Conservation (phyloP, 2,113 vertebrate genomes). For the Raja brachyura region DNA sequence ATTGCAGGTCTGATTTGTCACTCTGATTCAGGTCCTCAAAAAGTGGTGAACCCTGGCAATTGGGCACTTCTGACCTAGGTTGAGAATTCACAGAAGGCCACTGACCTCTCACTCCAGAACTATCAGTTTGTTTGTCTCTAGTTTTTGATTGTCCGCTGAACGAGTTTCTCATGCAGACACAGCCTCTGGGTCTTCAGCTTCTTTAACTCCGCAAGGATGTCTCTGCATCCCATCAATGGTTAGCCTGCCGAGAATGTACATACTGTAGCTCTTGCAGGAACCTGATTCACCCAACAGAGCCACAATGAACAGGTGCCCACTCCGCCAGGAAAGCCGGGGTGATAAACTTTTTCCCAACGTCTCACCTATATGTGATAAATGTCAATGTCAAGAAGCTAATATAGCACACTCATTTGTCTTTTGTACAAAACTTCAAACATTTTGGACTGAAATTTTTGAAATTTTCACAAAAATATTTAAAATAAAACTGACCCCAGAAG, state of each 20-base stretch:
- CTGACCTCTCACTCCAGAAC: not conserved
- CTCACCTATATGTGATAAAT: no score
- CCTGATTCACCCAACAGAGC: constrained; percentile 9
- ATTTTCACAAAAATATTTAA: no score
- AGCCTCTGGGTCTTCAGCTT: constrained; percentile 14
- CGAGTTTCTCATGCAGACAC: constrained; percentile 19
- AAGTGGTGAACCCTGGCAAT: not conserved
- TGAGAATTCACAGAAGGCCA: not conserved
- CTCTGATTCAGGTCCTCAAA: not conserved
- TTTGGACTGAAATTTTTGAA: no score
- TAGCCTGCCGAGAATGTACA: not conserved
- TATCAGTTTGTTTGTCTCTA: not conserved
- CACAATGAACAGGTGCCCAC: not conserved
- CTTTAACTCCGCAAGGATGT: not conserved
- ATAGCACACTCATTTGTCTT: no score
- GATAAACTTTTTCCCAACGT: no score
- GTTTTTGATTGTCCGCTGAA: not conserved
- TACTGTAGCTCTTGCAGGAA: not conserved
- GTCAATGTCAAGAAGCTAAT: no score
- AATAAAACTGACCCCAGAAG: no score
- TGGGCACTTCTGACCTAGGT: not conserved
- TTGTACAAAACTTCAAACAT: no score
- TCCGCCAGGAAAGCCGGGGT: not conserved
- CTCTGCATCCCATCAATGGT: not conserved
- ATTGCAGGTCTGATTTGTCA: not conserved